These are phyloP conservation scores for Nemoura dubitans DNA, from an alignment of 2,888 invertebrate species.

Conservation along the genomic window DNA sequence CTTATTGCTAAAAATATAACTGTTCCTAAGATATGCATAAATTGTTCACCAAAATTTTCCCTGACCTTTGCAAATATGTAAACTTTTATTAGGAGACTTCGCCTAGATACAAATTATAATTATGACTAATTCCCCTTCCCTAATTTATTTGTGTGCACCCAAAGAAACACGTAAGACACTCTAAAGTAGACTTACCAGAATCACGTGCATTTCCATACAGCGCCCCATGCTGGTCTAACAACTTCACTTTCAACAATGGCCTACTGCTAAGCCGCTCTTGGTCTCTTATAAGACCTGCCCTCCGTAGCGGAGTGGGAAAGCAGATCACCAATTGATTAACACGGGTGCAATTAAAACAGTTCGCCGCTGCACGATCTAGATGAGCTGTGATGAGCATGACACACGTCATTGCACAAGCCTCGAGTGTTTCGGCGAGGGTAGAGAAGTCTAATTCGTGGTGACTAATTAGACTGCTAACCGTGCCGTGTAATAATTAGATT, in stretches of 20 bases:
- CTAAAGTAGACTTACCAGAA: neutral
- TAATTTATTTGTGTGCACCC: too few species aligned
- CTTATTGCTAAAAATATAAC: too few species aligned
- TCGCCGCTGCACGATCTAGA: neutral
- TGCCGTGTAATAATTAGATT: too few species aligned
- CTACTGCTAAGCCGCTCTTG: neutral
- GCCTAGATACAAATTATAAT: too few species aligned
- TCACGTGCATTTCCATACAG: neutral
- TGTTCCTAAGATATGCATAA: too few species aligned
- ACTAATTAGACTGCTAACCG: too few species aligned
- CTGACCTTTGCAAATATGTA: too few species aligned
- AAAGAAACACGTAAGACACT: neutral
- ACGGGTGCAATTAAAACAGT: conserved; percentile 7
- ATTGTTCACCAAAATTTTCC: too few species aligned
- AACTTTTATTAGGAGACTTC: too few species aligned
- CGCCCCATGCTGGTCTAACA: neutral
- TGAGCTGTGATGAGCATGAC: neutral
- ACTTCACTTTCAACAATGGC: neutral
- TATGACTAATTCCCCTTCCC: neutral
- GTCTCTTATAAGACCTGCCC: neutral
- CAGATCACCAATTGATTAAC: neutral
- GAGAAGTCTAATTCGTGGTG: too few species aligned
- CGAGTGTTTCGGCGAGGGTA: too few species aligned
- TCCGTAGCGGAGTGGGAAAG: neutral
- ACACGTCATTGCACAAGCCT: too few species aligned